A percentile compares a stretch with the other conserved stretches of the same genome.
phyloP scores from a whole-genome alignment of 2,113 vertebrate genomes.

The Platycercus adscitus region DNA sequence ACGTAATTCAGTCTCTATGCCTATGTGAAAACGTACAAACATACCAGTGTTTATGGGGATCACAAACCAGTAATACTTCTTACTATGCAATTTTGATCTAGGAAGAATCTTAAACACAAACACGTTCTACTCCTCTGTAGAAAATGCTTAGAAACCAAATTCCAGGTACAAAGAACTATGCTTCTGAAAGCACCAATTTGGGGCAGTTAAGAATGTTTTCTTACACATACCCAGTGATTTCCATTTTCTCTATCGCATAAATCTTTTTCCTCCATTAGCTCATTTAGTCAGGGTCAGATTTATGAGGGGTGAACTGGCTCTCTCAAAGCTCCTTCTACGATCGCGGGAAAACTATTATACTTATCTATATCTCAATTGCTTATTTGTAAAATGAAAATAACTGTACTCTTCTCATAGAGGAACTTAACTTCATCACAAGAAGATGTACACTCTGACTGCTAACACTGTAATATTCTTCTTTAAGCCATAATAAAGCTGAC shows the following conservation, averaged over 20 bases:
- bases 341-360: background rate
- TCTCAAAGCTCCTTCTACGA: background rate
- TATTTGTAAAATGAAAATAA: constrained; percentile 39
- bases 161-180: background rate
- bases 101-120: background rate
- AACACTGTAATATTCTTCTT: constrained; percentile 14
- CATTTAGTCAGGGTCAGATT: background rate
- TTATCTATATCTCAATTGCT: background rate
- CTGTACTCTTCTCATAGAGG: background rate
- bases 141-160: background rate
- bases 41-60: background rate
- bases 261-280: background rate
- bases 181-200: background rate
- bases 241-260: background rate
- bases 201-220: background rate
- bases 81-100: background rate
- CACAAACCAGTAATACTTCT: background rate
- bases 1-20: background rate
- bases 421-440: background rate
- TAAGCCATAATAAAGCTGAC: constrained; percentile 13
- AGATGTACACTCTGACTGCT: background rate
- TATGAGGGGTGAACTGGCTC: background rate
- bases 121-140: background rate
- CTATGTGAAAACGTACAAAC: background rate
- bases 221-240: background rate